A percentile compares a stretch with the other conserved stretches of the same genome.
These are phyloP conservation scores for Prenolepis imparis DNA, from an alignment of 2,888 invertebrate genomes.

Conservation along the genomic window DNA sequence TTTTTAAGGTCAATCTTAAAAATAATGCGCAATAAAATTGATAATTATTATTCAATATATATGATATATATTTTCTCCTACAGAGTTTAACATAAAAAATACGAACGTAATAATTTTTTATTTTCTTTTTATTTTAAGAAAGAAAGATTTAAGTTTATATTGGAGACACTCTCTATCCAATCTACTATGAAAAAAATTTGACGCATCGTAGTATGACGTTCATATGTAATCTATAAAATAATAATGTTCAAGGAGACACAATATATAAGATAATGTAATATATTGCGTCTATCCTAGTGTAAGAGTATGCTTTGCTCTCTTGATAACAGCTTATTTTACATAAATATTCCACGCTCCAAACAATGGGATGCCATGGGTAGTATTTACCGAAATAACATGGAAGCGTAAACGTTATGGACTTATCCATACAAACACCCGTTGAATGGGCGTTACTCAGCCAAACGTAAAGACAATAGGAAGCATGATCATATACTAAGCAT, in stretches of 20 bases:
- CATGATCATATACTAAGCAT: slow-evolving; percentile 47
- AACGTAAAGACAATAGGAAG: slow-evolving; percentile 59
- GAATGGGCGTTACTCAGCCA: slow-evolving; percentile 55
- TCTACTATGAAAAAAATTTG: not conserved
- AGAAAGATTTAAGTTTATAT: not conserved
- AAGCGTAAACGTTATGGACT: slow-evolving; percentile 53
- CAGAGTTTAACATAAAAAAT: not conserved
- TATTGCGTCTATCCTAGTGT: slow-evolving; percentile 28
- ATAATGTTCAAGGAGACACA: slow-evolving; percentile 11
- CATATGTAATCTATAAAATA: slow-evolving; percentile 35
- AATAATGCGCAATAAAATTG: no score
- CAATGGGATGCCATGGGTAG: slow-evolving; percentile 55
- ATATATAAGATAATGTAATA: slow-evolving; percentile 19
- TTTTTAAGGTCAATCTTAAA: not conserved
- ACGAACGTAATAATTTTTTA: not conserved
- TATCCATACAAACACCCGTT: slow-evolving; percentile 54
- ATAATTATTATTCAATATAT: not conserved
- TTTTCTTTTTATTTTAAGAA: not conserved
- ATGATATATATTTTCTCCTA: not conserved
- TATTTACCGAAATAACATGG: slow-evolving; percentile 62
- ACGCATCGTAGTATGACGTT: slow-evolving; percentile 2
- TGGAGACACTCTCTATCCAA: not conserved
- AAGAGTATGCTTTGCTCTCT: slow-evolving; percentile 41
- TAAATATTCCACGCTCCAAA: slow-evolving; percentile 62
- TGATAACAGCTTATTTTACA: slow-evolving; percentile 53